A percentile compares a stretch with the other conserved stretches of the same genome.
Conservation (phyloP, 2,797 vertebrate species). For the Pelobates cultripes region DNA sequence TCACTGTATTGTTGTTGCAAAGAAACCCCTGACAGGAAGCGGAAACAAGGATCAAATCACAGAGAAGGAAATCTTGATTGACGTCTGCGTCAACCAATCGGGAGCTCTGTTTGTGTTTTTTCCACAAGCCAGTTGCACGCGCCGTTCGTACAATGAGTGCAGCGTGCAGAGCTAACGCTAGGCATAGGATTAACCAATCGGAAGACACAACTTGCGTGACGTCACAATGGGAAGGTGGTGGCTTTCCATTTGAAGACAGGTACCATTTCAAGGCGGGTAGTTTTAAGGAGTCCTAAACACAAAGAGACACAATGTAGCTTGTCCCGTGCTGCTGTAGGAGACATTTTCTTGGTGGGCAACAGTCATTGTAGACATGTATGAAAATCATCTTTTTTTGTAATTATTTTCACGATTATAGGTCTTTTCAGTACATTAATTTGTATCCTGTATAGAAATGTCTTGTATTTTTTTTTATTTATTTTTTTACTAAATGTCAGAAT, state of each 20-base stretch:
- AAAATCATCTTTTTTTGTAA: no score
- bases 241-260: no score
- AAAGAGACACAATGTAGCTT: not conserved
- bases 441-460: no score
- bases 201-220: not conserved
- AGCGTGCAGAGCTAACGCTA: not conserved
- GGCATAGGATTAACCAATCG: constrained; percentile 4
- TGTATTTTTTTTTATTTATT: no score
- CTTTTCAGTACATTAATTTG: no score
- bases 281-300: not conserved
- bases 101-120: not conserved
- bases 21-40: constrained; percentile 15
- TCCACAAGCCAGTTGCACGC: not conserved
- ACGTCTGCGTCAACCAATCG: constrained; percentile 5
- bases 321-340: no score
- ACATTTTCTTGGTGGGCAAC: not conserved
- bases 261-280: not conserved
- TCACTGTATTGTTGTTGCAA: constrained; percentile 38
- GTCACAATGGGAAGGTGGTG: constrained; percentile 29
- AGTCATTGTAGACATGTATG: no score
- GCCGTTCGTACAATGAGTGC: not conserved
- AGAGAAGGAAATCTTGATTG: not conserved
- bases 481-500: no score
- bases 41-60: constrained; percentile 18
- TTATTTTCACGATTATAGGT: no score